A percentile compares a stretch with the other conserved stretches of the same genome.
Conservation (phyloP, 2,113 vertebrate species). For the Mustela nigripes region DNA sequence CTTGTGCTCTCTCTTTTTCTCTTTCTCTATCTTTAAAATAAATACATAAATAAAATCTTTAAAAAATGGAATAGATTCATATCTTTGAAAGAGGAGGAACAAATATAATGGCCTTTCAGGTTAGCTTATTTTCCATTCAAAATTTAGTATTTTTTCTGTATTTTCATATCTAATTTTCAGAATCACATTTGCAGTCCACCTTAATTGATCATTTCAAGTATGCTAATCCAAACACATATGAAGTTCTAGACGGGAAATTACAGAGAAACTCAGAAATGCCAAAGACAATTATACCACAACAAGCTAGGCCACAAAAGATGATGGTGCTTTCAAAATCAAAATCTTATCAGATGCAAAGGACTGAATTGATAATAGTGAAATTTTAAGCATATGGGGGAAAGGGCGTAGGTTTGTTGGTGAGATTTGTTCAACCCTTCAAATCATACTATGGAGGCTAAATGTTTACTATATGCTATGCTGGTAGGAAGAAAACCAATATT, state of each 20-base stretch:
- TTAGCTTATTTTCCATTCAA: constrained; percentile 41
- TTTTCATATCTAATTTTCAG: constrained; percentile 58
- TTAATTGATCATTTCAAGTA: constrained; percentile 70
- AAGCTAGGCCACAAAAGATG: not conserved
- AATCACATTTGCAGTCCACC: constrained; percentile 51
- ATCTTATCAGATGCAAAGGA: not conserved
- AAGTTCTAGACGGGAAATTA: constrained; percentile 72
- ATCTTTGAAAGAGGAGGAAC: constrained; percentile 1
- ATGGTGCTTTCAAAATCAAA: not conserved
- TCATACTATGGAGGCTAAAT: not conserved
- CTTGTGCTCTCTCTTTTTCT: not conserved
- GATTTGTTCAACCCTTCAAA: not conserved
- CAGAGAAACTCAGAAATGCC: constrained; percentile 71
- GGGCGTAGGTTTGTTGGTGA: not conserved
- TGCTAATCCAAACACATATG: constrained; percentile 60
- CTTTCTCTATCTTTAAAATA: not conserved
- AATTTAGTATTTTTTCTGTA: constrained; percentile 33
- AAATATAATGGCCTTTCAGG: not conserved
- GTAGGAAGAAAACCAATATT: not conserved
- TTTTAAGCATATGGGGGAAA: not conserved
- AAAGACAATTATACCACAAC: not conserved
- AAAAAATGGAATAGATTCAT: not conserved
- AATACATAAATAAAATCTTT: not conserved
- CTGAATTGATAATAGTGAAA: not conserved
- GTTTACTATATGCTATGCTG: not conserved